These are phyloP conservation scores for Operophtera brumata DNA, from an alignment of 2,888 invertebrate genomes.

Conservation along the genomic window DNA sequence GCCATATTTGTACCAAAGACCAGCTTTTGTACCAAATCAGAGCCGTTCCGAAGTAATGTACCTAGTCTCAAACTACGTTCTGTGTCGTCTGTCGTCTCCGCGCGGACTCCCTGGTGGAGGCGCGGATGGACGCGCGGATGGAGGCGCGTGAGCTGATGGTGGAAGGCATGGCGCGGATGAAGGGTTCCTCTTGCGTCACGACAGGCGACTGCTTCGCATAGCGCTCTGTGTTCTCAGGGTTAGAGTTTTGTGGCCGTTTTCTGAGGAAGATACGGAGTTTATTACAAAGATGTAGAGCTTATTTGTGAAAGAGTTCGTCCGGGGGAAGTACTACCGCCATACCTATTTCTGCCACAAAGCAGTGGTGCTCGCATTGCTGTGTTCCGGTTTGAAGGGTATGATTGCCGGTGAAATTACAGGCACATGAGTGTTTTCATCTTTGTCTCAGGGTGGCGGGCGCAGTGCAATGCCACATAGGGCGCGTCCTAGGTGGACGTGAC, in stretches of 20 bases:
- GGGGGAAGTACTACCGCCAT: too few relatives aligned
- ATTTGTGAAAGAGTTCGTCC: too few relatives aligned
- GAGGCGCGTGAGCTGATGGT: constrained; percentile 68
- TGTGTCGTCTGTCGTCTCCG: constrained; percentile 14
- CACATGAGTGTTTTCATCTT: too few relatives aligned
- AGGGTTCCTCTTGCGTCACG: constrained; percentile 47
- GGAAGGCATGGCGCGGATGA: constrained; percentile 58
- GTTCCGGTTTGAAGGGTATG: too few relatives aligned
- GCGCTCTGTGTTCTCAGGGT: constrained; percentile 48
- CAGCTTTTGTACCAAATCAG: constrained; percentile 4
- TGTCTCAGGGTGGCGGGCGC: too few relatives aligned
- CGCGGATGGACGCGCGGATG: constrained; percentile 58
- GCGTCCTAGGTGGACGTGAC: too few relatives aligned
- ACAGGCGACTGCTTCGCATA: constrained; percentile 53
- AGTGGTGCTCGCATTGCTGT: too few relatives aligned
- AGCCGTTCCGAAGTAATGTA: not conserved
- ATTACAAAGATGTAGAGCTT: too few relatives aligned
- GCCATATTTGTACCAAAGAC: not conserved
- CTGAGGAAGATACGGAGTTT: constrained; percentile 36
- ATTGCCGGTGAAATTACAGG: too few relatives aligned
- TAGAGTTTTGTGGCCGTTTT: constrained; percentile 43
- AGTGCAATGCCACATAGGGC: too few relatives aligned
- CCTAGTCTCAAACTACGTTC: constrained; percentile 23
- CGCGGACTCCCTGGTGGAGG: constrained; percentile 44
- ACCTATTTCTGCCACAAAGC: too few relatives aligned